A percentile compares a stretch with the other conserved stretches of the same genome.
phyloP scores from a whole-genome alignment of 2,797 vertebrate genomes.

The Melanotaenia pygmaea region DNA sequence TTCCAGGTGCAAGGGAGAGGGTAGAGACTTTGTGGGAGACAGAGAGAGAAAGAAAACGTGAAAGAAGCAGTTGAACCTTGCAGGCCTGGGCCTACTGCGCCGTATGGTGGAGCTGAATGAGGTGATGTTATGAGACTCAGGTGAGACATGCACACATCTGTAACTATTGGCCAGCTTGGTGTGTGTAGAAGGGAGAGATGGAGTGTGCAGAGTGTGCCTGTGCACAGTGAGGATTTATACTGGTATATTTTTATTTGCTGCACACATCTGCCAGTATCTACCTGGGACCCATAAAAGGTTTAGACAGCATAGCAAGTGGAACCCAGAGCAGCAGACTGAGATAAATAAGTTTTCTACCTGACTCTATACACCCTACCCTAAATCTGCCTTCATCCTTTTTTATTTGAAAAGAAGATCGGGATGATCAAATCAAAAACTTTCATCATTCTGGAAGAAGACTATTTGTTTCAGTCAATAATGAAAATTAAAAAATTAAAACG shows the following conservation, averaged over 20 bases:
- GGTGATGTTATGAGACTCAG: conserved; percentile 88
- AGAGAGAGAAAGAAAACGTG: conserved; percentile 58
- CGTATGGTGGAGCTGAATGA: conserved; percentile 81
- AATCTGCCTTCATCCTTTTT: conserved; percentile 9
- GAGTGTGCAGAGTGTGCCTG: conserved; percentile 26
- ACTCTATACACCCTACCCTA: conserved; percentile 81
- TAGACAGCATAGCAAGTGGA: conserved; percentile 80
- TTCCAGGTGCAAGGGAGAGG: conserved; percentile 63
- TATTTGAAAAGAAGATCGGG: neutral
- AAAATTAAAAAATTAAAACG: neutral
- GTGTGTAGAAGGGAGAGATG: conserved; percentile 22
- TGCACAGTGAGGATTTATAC: conserved; percentile 74
- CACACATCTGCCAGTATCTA: conserved; percentile 92
- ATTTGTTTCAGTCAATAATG: neutral
- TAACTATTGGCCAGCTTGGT: conserved; percentile 79
- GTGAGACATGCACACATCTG: conserved; percentile 93
- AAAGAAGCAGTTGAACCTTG: conserved; percentile 70
- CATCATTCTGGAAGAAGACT: neutral
- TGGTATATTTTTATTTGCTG: conserved; percentile 88
- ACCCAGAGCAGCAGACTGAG: conserved; percentile 75
- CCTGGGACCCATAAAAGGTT: conserved; percentile 88
- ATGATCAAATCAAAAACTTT: neutral
- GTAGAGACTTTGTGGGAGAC: conserved; percentile 9
- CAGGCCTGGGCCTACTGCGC: conserved; percentile 87
- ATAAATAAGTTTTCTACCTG: conserved; percentile 82